Conservation (phyloP, 2,797 vertebrate genomes). For the Myiotriccus ornatus region DNA sequence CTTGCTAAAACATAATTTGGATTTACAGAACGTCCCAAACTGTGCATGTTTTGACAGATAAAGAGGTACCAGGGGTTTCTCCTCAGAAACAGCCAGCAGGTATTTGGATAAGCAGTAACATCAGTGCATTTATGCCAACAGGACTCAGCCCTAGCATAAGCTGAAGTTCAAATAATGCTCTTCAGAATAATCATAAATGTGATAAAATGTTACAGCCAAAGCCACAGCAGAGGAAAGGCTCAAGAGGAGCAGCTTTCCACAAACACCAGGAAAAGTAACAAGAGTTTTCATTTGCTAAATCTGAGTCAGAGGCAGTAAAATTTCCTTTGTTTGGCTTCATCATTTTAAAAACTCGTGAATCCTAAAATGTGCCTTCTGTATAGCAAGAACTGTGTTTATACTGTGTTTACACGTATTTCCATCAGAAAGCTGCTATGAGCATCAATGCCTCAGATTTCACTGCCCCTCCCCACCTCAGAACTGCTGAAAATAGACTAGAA, state of each 20-base stretch:
- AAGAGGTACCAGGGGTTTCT: background rate
- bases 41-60: background rate
- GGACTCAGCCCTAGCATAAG: background rate
- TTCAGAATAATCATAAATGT: background rate
- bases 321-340: background rate
- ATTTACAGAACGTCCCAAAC: background rate
- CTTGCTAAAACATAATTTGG: background rate
- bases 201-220: background rate
- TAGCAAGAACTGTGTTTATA: background rate
- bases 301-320: background rate
- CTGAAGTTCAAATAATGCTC: background rate
- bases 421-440: background rate
- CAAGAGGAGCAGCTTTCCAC: background rate
- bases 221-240: background rate
- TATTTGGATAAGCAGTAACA: constrained; percentile 10
- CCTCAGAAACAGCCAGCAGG: constrained; percentile 16
- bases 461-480: background rate
- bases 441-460: background rate
- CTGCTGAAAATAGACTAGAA: background rate
- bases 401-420: background rate
- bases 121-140: constrained; percentile 6
- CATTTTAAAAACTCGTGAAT: background rate
- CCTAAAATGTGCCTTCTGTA: background rate
- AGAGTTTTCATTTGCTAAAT: background rate
- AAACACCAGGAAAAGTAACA: background rate